phyloP scores from a whole-genome alignment of 1,140 invertebrate genomes.

The Hirudo medicinalis region DNA sequence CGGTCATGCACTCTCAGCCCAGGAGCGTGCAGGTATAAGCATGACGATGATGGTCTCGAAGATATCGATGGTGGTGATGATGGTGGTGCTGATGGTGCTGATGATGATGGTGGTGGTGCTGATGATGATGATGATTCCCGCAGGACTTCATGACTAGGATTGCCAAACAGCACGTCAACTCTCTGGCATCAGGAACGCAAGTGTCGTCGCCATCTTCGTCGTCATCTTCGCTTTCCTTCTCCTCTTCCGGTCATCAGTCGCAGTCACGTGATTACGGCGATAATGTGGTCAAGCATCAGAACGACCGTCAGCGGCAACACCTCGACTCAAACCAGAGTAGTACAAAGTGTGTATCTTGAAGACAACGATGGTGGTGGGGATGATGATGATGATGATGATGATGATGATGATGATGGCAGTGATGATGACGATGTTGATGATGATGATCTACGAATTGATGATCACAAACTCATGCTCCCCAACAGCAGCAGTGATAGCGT shows the following conservation, averaged over 20 bases:
- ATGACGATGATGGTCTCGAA: background rate
- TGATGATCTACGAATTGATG: no score
- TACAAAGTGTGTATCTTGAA: background rate
- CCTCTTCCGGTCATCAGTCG: background rate
- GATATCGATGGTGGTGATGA: background rate
- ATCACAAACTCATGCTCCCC: no score
- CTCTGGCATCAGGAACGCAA: background rate
- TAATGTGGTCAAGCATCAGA: background rate
- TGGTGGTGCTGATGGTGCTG: background rate
- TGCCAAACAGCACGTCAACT: background rate
- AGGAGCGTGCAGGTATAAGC: background rate
- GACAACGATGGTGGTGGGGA: no score
- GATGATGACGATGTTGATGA: no score
- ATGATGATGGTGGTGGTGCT: background rate
- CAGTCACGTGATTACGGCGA: background rate
- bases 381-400: no score
- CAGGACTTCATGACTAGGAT: slow-evolving; percentile 1
- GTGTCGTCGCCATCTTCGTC: slow-evolving; percentile 2
- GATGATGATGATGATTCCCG: background rate
- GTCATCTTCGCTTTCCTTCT: background rate
- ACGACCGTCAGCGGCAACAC: background rate
- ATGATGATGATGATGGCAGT: no score
- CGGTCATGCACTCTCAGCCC: background rate
- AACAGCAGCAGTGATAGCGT: no score
- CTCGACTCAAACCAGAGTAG: background rate